Conservation (phyloP, 2,888 invertebrate genomes). For the Hanleya hanleyi region DNA sequence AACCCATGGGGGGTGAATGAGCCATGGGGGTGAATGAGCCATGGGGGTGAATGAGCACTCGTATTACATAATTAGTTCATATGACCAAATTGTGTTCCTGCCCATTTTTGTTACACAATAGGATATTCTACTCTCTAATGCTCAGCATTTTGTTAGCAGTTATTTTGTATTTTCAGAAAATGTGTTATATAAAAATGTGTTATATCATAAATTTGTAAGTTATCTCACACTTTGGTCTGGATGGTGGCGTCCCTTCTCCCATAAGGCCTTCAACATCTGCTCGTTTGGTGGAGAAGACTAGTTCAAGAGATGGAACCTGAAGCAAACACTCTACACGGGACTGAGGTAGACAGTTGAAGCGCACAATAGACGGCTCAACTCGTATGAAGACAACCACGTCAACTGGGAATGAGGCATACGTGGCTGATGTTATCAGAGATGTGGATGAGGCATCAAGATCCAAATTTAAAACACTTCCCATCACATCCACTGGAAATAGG, state of each 20-base stretch:
- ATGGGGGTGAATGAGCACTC: no score
- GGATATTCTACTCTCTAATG: no score
- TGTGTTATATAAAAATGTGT: no score
- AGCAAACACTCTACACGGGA: constrained; percentile 97
- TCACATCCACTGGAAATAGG: constrained; percentile 39
- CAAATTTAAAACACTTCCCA: constrained; percentile 53
- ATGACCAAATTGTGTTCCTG: no score
- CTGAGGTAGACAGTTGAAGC: constrained; percentile 96
- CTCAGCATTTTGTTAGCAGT: no score
- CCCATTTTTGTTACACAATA: no score
- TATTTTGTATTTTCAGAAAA: no score
- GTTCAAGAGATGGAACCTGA: constrained; percentile 95
- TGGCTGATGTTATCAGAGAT: constrained; percentile 55
- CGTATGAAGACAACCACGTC: constrained; percentile 99
- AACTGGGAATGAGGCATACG: constrained; percentile 86
- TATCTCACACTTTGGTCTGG: constrained; percentile 48
- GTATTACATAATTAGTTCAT: no score
- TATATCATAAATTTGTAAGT: no score
- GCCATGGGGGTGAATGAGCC: no score
- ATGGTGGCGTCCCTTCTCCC: constrained; percentile 55
- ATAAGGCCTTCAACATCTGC: constrained; percentile 53
- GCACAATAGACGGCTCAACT: constrained; percentile 96
- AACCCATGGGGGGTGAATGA: no score
- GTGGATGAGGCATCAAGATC: constrained; percentile 62
- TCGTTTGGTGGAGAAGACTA: constrained; percentile 86